Evolutionary conservation across 2,888 invertebrate genomes (phyloP).

Genomic region (Ferdinandea cuprea): DNA sequence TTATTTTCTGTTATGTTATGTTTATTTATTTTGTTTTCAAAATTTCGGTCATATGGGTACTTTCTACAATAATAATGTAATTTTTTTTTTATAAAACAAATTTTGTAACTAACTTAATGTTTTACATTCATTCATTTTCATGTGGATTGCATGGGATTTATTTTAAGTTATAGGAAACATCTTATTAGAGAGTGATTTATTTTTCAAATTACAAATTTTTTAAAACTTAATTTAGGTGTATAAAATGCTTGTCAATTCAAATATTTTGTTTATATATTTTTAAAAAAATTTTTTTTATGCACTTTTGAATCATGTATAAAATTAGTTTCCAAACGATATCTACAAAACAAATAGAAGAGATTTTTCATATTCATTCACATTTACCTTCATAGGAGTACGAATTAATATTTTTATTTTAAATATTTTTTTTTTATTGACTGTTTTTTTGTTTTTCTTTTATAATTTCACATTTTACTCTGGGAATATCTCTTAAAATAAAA

Average conservation of each 20-base stretch:
- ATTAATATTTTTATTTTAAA: constrained; percentile 74
- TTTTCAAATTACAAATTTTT: constrained; percentile 23
- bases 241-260: constrained; percentile 58
- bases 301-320: constrained; percentile 61
- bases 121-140: constrained; percentile 43
- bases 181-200: constrained; percentile 35
- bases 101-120: constrained; percentile 65
- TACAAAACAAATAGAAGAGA: constrained; percentile 40
- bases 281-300: constrained; percentile 43
- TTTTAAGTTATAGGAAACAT: constrained; percentile 15
- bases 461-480: constrained; percentile 73
- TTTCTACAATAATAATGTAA: background rate
- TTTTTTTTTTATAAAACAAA: constrained; percentile 23
- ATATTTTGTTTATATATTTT: constrained; percentile 1
- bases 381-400: constrained; percentile 48
- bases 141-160: constrained; percentile 63
- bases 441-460: constrained; percentile 77
- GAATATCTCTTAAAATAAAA: constrained; percentile 57
- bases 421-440: constrained; percentile 73
- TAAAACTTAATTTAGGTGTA: constrained; percentile 42
- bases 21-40: constrained; percentile 42
- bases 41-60: constrained; percentile 59
- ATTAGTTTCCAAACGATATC: constrained; percentile 20
- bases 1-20: constrained; percentile 33
- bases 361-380: constrained; percentile 37